Conservation (phyloP, 2,797 vertebrate genomes). For the Moxostoma hubbsi region DNA sequence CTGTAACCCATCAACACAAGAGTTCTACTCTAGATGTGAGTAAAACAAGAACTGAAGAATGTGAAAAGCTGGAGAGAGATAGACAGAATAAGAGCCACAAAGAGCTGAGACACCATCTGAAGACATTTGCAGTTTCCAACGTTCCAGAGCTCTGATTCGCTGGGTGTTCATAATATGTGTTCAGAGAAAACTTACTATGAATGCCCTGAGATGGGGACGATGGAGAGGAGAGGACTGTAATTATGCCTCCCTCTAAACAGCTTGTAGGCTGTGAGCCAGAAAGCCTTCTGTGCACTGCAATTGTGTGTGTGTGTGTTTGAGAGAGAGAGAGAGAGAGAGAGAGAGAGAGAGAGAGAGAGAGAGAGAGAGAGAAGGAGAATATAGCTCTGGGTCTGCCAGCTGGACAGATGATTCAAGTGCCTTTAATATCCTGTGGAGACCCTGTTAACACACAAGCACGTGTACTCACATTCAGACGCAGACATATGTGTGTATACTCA, state of each 20-base stretch:
- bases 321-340: too few relatives aligned
- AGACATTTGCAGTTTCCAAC: constrained; percentile 26
- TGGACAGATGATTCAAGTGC: constrained; percentile 53
- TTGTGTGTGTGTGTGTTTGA: constrained; percentile 41
- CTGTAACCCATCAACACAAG: constrained; percentile 8
- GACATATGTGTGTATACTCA: constrained; percentile 33
- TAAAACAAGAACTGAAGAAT: not conserved
- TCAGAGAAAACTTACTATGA: constrained; percentile 2
- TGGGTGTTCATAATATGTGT: constrained; percentile 30
- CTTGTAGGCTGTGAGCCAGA: constrained; percentile 51
- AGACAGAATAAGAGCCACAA: not conserved
- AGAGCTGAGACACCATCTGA: not conserved
- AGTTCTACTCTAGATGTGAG: constrained; percentile 29
- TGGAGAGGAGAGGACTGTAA: constrained; percentile 36
- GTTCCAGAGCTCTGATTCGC: constrained; percentile 24
- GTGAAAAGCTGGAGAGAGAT: not conserved
- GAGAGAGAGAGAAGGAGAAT: constrained; percentile 1
- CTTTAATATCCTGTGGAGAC: constrained; percentile 54
- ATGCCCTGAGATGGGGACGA: constrained; percentile 33
- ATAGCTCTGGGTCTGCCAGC: constrained; percentile 47
- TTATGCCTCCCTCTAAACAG: constrained; percentile 55
- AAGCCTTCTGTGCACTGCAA: constrained; percentile 48
- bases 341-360: not conserved
- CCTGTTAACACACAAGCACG: constrained; percentile 41
- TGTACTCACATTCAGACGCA: constrained; percentile 39